Percentiles rank a stretch among this genome's conserved stretches.
phyloP scores from a whole-genome alignment of 2,888 invertebrate species.

The Tachina grossa region DNA sequence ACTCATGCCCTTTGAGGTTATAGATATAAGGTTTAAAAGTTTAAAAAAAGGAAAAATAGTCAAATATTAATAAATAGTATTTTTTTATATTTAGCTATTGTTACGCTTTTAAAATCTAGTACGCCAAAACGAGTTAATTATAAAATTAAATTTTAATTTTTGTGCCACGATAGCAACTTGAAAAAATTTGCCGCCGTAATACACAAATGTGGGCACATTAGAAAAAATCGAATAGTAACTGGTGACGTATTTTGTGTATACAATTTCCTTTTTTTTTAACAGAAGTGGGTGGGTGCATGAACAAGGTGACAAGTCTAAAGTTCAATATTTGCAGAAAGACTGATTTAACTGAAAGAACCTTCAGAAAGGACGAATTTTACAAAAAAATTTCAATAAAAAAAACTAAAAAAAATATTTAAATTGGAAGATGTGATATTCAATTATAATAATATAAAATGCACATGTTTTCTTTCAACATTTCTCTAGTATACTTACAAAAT shows the following conservation, averaged over 20 bases:
- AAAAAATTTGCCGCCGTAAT: constrained; percentile 42
- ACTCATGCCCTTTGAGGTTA: too few species aligned
- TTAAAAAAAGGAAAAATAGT: too few species aligned
- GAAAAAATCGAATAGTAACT: constrained; percentile 12
- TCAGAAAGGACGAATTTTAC: constrained; percentile 61
- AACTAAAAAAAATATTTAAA: background rate
- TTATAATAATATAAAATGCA: constrained; percentile 23
- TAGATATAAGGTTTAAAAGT: too few species aligned
- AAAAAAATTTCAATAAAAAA: background rate
- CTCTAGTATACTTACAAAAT: constrained; percentile 59
- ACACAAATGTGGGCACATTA: background rate
- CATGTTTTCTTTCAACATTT: constrained; percentile 30
- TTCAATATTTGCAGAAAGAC: constrained; percentile 36
- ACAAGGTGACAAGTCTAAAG: constrained; percentile 41
- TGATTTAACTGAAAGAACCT: constrained; percentile 59
- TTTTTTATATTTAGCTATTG: too few species aligned
- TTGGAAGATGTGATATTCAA: background rate
- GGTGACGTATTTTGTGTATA: constrained; percentile 62
- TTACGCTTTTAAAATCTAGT: too few species aligned
- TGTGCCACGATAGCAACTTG: background rate
- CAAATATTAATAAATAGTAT: too few species aligned
- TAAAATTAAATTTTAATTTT: background rate
- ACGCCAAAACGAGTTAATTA: background rate
- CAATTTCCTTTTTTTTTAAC: background rate
- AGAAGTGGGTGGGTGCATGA: constrained; percentile 52